phyloP scores from a whole-genome alignment of 2,797 vertebrate species.

The Syndactyla subalaris region DNA sequence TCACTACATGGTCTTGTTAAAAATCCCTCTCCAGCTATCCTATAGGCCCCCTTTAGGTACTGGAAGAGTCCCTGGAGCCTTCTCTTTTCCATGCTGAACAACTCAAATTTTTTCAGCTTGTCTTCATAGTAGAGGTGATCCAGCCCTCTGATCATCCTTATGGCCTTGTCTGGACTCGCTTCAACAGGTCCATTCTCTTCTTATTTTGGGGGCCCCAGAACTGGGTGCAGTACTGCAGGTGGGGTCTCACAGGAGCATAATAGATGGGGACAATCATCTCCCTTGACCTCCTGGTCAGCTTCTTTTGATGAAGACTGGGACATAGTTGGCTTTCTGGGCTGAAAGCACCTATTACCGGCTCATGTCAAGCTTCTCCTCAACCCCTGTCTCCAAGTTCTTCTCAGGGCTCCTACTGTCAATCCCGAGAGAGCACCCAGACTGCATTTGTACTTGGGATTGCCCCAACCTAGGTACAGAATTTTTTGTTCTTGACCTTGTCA shows the following conservation, averaged over 20 bases:
- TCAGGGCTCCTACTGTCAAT: not conserved
- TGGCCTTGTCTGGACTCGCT: accelerated
- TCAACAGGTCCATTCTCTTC: not conserved
- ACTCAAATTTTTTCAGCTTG: not conserved
- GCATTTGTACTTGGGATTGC: not conserved
- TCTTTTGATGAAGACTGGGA: not conserved
- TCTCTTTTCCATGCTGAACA: not conserved
- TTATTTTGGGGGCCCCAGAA: not conserved
- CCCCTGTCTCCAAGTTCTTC: not conserved
- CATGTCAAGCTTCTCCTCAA: not conserved
- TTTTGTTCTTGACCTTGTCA: too few species aligned
- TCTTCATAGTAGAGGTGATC: not conserved
- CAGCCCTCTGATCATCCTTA: not conserved
- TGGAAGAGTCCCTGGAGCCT: not conserved
- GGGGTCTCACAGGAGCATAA: not conserved
- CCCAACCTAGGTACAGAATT: not conserved
- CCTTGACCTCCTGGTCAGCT: not conserved
- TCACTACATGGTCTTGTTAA: not conserved
- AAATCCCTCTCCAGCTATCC: not conserved
- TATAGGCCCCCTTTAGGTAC: not conserved
- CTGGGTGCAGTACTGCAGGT: not conserved
- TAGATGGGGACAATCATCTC: not conserved
- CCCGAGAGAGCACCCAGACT: not conserved
- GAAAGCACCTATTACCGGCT: accelerated
- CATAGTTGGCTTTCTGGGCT: not conserved